Conservation (phyloP, 2,888 invertebrate genomes). For the Acrobeloides nanus region DNA sequence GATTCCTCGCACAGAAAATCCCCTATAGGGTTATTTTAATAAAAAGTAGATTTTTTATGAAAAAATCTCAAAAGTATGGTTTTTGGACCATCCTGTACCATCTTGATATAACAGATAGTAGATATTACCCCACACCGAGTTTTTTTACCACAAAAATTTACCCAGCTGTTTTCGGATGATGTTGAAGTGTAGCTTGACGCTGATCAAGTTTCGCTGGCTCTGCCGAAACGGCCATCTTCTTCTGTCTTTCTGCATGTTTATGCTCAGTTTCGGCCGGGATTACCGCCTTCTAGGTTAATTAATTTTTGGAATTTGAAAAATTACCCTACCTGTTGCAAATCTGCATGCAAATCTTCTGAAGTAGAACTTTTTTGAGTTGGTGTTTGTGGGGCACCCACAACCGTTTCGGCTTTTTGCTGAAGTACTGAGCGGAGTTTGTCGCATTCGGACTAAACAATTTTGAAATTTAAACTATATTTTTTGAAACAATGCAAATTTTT, state of each 20-base stretch:
- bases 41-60: too few relatives aligned
- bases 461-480: too few relatives aligned
- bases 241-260: too few relatives aligned
- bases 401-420: conserved; percentile 55
- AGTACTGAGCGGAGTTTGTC: conserved; percentile 59
- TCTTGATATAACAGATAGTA: too few relatives aligned
- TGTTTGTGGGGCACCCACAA: conserved; percentile 7
- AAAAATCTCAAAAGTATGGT: too few relatives aligned
- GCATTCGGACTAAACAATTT: conserved; percentile 48
- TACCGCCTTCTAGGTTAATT: background rate
- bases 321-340: conserved; percentile 48
- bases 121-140: background rate
- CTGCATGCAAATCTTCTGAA: conserved; percentile 50
- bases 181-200: conserved; percentile 46
- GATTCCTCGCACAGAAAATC: too few relatives aligned
- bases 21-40: too few relatives aligned
- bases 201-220: conserved; percentile 51
- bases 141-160: conserved; percentile 9
- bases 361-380: conserved; percentile 20
- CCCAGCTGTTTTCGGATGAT: conserved; percentile 50
- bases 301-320: background rate
- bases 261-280: too few relatives aligned
- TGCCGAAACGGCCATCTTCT: conserved; percentile 59
- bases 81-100: too few relatives aligned
- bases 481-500: conserved; percentile 6